These are phyloP conservation scores for Diabrotica balteata DNA, from an alignment of 2,888 invertebrate genomes.

Conservation along the genomic window DNA sequence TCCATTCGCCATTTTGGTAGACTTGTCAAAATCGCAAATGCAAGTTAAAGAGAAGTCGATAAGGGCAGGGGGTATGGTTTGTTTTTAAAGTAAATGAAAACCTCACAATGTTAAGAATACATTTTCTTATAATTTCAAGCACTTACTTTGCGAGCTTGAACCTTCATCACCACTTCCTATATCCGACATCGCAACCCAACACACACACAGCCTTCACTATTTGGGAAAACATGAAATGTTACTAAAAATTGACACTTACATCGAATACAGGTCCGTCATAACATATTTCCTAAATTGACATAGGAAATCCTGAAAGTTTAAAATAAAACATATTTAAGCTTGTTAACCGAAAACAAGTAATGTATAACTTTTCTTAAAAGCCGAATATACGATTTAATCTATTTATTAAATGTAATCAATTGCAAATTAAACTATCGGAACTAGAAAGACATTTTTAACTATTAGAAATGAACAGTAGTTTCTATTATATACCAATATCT, in stretches of 20 bases:
- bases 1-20: constrained; percentile 54
- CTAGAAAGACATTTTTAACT: too few species aligned
- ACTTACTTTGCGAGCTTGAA: constrained; percentile 81
- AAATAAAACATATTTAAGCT: too few species aligned
- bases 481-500: too few species aligned
- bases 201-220: constrained; percentile 57
- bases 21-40: constrained; percentile 49
- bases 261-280: constrained; percentile 32
- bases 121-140: constrained; percentile 46
- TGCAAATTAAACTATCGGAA: too few species aligned
- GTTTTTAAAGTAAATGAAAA: constrained; percentile 5
- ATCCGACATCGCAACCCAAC: constrained; percentile 72
- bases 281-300: not conserved
- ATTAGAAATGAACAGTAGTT: too few species aligned
- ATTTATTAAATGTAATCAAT: too few species aligned
- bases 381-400: too few species aligned
- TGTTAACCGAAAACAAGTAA: too few species aligned
- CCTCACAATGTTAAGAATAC: constrained; percentile 21
- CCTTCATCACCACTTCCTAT: constrained; percentile 82
- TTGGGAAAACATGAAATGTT: constrained; percentile 53
- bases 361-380: too few species aligned
- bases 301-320: too few species aligned
- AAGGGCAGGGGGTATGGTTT: constrained; percentile 2
- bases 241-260: constrained; percentile 42
- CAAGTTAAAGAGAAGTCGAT: constrained; percentile 24